These are phyloP conservation scores for Notospermus geniculatus DNA, from an alignment of 1,140 invertebrate species.

Conservation along the genomic window DNA sequence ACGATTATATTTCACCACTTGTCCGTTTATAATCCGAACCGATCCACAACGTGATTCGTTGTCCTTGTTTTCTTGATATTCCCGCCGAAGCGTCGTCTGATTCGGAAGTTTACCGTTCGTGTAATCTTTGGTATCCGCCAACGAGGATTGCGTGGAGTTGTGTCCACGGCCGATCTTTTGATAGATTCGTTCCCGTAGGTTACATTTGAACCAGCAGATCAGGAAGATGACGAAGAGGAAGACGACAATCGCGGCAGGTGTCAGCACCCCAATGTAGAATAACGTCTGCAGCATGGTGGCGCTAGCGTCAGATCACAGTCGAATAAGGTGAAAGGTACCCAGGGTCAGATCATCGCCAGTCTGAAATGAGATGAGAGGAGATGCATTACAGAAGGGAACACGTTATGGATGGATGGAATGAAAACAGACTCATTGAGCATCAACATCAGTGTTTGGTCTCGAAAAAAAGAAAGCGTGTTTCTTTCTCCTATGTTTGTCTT, in stretches of 20 bases:
- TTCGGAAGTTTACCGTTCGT: not conserved
- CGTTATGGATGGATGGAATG: too few species aligned
- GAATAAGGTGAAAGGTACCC: too few species aligned
- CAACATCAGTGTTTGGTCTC: too few species aligned
- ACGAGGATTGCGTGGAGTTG: not conserved
- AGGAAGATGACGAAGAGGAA: constrained; percentile 44
- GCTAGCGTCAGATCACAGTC: not conserved
- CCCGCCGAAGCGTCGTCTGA: not conserved
- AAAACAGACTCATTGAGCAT: too few species aligned
- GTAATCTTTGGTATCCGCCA: not conserved
- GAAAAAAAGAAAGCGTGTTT: too few species aligned
- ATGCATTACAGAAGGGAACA: too few species aligned
- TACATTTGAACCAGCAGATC: constrained; percentile 41
- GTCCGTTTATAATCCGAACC: constrained; percentile 1
- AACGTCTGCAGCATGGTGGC: constrained; percentile 25
- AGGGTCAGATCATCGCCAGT: too few species aligned
- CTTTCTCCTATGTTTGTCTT: too few species aligned
- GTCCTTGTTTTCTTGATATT: not conserved
- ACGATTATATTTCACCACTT: not conserved
- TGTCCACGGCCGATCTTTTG: not conserved
- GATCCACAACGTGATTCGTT: constrained; percentile 7
- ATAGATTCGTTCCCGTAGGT: constrained; percentile 20
- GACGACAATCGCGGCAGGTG: constrained; percentile 59
- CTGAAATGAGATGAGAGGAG: too few species aligned
- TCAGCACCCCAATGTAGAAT: constrained; percentile 59